phyloP scores from a whole-genome alignment of 1,140 invertebrate species.

The Kradibia gibbosae region DNA sequence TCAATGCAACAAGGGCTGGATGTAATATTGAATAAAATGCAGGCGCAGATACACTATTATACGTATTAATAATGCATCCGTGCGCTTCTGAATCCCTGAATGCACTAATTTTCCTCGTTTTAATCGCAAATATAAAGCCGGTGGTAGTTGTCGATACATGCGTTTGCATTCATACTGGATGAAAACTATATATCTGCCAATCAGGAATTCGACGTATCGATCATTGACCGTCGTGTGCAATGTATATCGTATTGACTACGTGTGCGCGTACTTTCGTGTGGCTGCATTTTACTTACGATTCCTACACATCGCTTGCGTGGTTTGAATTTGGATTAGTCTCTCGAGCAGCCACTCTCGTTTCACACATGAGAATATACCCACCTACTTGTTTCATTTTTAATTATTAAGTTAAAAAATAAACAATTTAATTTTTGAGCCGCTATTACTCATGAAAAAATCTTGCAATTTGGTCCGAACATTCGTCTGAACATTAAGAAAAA shows the following conservation, averaged over 20 bases:
- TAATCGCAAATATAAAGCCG: background rate
- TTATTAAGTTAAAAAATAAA: too few relatives aligned
- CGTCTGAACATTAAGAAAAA: too few relatives aligned
- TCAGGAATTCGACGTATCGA: slow-evolving; percentile 1
- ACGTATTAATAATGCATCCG: slow-evolving; percentile 12
- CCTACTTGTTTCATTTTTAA: background rate
- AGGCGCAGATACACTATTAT: background rate
- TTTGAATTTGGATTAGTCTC: background rate
- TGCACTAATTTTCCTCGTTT: background rate
- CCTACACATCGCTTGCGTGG: background rate
- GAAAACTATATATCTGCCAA: slow-evolving; percentile 13
- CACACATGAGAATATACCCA: background rate
- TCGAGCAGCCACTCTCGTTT: background rate
- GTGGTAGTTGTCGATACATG: background rate
- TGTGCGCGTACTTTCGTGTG: background rate
- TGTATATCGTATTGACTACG: background rate
- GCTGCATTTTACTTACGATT: background rate
- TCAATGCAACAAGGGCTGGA: background rate
- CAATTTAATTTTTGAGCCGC: too few relatives aligned
- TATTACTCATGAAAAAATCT: too few relatives aligned
- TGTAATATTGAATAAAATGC: background rate
- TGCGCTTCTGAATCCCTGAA: background rate
- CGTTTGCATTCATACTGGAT: slow-evolving; percentile 3
- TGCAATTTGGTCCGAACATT: too few relatives aligned
- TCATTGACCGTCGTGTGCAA: background rate